Percentiles rank a stretch among this genome's conserved stretches.
Conservation (phyloP, 1,140 invertebrate genomes). For the Drosophila parabipectinata region DNA sequence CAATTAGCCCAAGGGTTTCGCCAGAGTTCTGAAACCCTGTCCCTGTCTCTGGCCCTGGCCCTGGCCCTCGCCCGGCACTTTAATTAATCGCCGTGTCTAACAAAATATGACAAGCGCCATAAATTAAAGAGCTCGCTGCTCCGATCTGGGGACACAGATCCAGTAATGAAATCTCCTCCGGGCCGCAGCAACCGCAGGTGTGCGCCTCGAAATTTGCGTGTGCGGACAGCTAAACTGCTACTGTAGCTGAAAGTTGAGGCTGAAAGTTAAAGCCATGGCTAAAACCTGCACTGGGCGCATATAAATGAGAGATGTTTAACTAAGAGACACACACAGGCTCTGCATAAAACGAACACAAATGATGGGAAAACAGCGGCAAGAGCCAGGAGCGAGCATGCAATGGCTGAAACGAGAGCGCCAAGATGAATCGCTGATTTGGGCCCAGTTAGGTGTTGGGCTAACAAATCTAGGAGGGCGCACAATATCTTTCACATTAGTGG, state of each 20-base stretch:
- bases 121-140: conserved; percentile 60
- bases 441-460: conserved; percentile 13
- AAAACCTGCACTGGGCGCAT: conserved; percentile 52
- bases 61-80: conserved; percentile 56
- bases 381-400: conserved; percentile 43
- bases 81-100: conserved; percentile 82
- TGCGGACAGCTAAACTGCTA: conserved; percentile 79
- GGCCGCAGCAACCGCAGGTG: conserved; percentile 47
- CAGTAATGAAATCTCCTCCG: neutral
- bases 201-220: conserved; percentile 71
- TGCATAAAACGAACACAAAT: conserved; percentile 56
- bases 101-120: conserved; percentile 82
- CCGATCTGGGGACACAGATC: conserved; percentile 14
- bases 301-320: conserved; percentile 82
- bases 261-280: conserved; percentile 5
- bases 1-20: conserved; percentile 61
- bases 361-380: conserved; percentile 24
- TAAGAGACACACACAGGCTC: conserved; percentile 71
- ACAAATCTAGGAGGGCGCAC: conserved; percentile 9
- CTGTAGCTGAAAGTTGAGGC: conserved; percentile 34
- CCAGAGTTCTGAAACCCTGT: conserved; percentile 20
- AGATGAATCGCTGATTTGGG: conserved; percentile 22
- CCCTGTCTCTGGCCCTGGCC: conserved; percentile 24
- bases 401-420: conserved; percentile 32
- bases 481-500: neutral